Conservation (phyloP, 2,888 invertebrate species). For the Hoplodrina blanda region DNA sequence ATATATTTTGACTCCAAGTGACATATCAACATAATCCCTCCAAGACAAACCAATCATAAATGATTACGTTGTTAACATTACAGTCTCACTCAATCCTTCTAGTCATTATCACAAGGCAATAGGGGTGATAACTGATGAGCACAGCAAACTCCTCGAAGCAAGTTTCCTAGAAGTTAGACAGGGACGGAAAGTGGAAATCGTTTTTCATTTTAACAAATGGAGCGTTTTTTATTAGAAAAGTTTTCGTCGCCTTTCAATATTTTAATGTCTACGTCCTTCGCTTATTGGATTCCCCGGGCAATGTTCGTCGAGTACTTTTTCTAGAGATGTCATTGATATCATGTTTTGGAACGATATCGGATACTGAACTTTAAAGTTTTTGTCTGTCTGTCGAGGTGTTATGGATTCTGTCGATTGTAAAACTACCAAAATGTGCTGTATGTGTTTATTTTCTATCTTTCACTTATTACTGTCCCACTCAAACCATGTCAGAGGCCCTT, state of each 20-base stretch:
- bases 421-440: not conserved
- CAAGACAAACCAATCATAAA: constrained; percentile 37
- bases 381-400: constrained; percentile 3
- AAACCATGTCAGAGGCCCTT: too few relatives aligned
- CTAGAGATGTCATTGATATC: constrained; percentile 37
- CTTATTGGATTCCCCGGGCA: constrained; percentile 75
- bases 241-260: constrained; percentile 80
- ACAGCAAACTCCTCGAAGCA: constrained; percentile 28
- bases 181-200: constrained; percentile 68
- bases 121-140: constrained; percentile 53
- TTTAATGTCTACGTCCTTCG: constrained; percentile 71
- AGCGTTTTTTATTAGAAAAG: constrained; percentile 82
- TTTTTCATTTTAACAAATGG: constrained; percentile 82
- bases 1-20: constrained; percentile 18
- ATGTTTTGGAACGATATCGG: constrained; percentile 32
- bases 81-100: constrained; percentile 30
- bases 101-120: constrained; percentile 39
- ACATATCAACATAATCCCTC: constrained; percentile 35
- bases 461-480: too few relatives aligned
- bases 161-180: constrained; percentile 53
- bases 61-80: constrained; percentile 44
- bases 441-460: not conserved
- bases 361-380: constrained; percentile 25
- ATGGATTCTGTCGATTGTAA: not conserved
- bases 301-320: constrained; percentile 49